Evolutionary conservation across 1,140 invertebrate genomes (phyloP), one percentile per base, ranked within the genome.

Genomic region (Bathynomus jamesi): DNA sequence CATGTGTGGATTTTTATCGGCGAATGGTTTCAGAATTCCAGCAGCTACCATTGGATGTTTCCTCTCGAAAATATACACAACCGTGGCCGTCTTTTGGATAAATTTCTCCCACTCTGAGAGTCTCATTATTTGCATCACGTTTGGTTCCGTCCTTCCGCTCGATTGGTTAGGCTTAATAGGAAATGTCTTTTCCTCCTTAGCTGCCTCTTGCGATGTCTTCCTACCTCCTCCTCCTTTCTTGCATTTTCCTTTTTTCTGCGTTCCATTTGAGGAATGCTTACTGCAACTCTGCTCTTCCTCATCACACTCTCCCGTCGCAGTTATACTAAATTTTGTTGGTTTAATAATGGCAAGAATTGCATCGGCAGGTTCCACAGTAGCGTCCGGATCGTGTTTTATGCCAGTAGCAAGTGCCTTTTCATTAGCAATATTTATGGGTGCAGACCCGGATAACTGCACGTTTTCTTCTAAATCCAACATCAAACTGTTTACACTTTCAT

Each of bases 11-110:
- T 87, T 87, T 74, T 84, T 85, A 76, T 88, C 86, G 21, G 80
- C 77, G 81, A 87, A 84, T 25, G 85, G 79, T 79, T 87, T 87
- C 67, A 94, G 79, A 67, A 78, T 81, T 4, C 92, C 92, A 69
- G 90, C 85, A 65, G 87, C 85, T 66, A 82, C 85, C 71, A 91
- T 83, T 28, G 85, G 83, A 82, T 94, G 89, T 60, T 83, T 84
- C 75, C 79, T 80, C 69, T 85, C 82, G 10, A 81, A 65, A 25
- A 87, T 84, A 60, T 79, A 80, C n/a, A 87, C 85, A 63, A 87
- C 85, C 80, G 84, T 76, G 2, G 77, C 79, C 13, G 80, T 82
- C 66, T 78, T 78, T 72, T 83, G 80, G 29, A 80, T 68, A 75
- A 81, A 82, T 40, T 72, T 75, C 25, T 76, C 29, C 73, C 79